A percentile compares a stretch with the other conserved stretches of the same genome.
Conservation (phyloP, 2,113 vertebrate genomes). For the Muntiacus reevesi region DNA sequence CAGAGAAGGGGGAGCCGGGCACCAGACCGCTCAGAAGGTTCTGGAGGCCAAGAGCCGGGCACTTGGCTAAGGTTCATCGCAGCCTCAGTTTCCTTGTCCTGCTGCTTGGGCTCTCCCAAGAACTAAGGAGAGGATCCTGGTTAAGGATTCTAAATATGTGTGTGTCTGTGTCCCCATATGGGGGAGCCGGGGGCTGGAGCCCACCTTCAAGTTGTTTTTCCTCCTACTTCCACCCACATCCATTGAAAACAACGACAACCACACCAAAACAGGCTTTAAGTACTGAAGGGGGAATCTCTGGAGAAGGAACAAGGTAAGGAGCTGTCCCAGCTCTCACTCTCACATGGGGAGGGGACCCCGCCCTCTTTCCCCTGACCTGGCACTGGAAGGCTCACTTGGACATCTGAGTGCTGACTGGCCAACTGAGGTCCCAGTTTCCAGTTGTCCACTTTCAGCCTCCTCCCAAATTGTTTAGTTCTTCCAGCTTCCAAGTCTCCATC, state of each 20-base stretch:
- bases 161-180: neutral
- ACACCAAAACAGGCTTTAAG: neutral
- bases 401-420: neutral
- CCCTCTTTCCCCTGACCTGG: neutral
- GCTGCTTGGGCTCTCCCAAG: neutral
- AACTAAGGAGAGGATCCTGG: neutral
- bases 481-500: neutral
- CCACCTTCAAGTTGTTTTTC: neutral
- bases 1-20: neutral
- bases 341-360: neutral
- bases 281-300: neutral
- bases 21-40: neutral
- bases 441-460: neutral
- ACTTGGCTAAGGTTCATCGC: neutral
- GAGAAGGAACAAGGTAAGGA: neutral
- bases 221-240: neutral
- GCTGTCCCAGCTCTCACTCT: neutral
- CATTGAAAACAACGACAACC: neutral
- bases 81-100: constrained; percentile 51
- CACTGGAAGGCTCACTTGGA: neutral
- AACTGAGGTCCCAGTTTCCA: neutral
- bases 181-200: neutral
- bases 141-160: neutral
- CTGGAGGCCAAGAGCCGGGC: neutral
- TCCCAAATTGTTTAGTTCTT: neutral